Percentiles rank a stretch among this genome's conserved stretches.
These are phyloP conservation scores for Abrostola tripartita DNA, from an alignment of 2,888 invertebrate species.

Conservation along the genomic window DNA sequence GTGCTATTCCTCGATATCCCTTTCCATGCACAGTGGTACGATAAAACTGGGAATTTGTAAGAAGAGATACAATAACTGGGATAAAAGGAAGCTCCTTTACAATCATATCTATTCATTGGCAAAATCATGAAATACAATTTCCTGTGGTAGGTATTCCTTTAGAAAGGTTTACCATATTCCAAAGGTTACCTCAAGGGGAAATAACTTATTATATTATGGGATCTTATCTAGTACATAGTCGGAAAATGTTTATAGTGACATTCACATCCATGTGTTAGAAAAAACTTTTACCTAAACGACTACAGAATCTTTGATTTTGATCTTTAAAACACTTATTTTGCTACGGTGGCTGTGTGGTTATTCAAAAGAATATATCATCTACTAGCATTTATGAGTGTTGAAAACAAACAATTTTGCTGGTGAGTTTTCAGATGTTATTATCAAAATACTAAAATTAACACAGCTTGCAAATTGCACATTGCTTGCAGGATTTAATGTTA, in stretches of 20 bases:
- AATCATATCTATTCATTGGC: conserved; percentile 74
- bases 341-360: too few relatives aligned
- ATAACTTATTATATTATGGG: conserved; percentile 33
- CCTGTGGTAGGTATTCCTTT: conserved; percentile 35
- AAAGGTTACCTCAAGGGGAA: conserved; percentile 34
- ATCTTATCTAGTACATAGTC: conserved; percentile 20
- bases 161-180: conserved; percentile 46
- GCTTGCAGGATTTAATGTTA: too few relatives aligned
- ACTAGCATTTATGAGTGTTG: too few relatives aligned
- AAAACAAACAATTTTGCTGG: too few relatives aligned
- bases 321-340: too few relatives aligned
- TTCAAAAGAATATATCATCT: too few relatives aligned
- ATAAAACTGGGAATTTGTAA: conserved; percentile 68
- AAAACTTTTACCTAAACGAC: too few relatives aligned
- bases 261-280: background rate
- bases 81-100: conserved; percentile 69
- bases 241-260: conserved; percentile 5
- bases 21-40: conserved; percentile 64
- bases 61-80: conserved; percentile 69
- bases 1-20: conserved; percentile 61
- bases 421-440: too few relatives aligned
- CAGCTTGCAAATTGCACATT: too few relatives aligned
- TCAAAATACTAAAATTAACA: too few relatives aligned
- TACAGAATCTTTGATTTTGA: too few relatives aligned
- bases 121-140: conserved; percentile 55